phyloP scores from a whole-genome alignment of 2,113 vertebrate species.

The Ovis canadensis region DNA sequence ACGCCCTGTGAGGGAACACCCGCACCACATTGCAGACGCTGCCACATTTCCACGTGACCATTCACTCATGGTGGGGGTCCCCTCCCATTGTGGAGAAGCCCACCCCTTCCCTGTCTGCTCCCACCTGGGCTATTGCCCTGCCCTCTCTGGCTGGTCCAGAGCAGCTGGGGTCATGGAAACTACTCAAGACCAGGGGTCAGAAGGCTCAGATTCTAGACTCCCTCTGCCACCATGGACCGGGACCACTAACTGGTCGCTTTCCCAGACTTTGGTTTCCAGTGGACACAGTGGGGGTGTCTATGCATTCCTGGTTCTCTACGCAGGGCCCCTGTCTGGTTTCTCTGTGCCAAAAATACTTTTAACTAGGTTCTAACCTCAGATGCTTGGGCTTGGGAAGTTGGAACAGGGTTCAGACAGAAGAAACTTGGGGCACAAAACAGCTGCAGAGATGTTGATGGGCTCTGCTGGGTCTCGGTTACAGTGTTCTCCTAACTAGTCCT shows the following conservation, averaged over 20 bases:
- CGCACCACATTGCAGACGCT: rapidly evolving
- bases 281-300: not conserved
- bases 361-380: not conserved
- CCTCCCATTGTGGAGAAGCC: not conserved
- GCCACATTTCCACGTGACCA: not conserved
- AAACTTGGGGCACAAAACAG: not conserved
- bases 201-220: not conserved
- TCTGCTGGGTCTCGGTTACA: rapidly evolving
- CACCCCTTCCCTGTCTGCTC: not conserved
- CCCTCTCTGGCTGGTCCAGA: not conserved
- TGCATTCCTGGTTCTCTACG: not conserved
- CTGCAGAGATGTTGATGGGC: not conserved
- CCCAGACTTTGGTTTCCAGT: not conserved
- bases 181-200: not conserved
- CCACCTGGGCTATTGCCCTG: rapidly evolving
- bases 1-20: not conserved
- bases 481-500: not conserved
- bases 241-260: not conserved
- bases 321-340: not conserved
- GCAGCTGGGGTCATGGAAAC: no score
- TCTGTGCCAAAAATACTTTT: not conserved
- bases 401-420: not conserved
- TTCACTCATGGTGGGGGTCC: not conserved
- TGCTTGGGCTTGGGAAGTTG: not conserved
- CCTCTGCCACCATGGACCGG: not conserved